A percentile compares a stretch with the other conserved stretches of the same genome.
Evolutionary conservation across 2,113 vertebrate species (phyloP).

Genomic region (Callorhinus ursinus): DNA sequence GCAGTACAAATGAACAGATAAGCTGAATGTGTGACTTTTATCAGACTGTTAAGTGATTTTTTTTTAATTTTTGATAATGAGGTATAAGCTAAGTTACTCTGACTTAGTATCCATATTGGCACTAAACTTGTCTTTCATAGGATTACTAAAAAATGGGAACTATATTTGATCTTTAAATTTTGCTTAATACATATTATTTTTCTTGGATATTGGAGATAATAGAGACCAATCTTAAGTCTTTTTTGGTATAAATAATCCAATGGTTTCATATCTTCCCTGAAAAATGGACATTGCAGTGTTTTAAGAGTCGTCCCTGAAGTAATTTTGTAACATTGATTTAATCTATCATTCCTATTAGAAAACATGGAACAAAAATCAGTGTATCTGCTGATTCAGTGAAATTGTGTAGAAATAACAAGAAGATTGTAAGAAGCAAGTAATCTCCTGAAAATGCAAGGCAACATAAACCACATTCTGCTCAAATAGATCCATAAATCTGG

Average conservation of each 20-base stretch:
- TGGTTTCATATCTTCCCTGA: neutral
- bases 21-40: neutral
- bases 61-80: neutral
- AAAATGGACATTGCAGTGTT: neutral
- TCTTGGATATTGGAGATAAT: neutral
- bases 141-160: neutral
- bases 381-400: slow-evolving; percentile 47
- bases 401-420: slow-evolving; percentile 45
- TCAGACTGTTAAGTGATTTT: neutral
- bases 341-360: slow-evolving; percentile 54
- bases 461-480: neutral
- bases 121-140: neutral
- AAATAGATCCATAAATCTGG: slow-evolving; percentile 60
- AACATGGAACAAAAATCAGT: slow-evolving; percentile 49
- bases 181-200: neutral
- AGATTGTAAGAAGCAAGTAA: slow-evolving; percentile 23
- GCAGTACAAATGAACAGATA: neutral
- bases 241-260: neutral
- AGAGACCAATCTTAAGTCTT: neutral
- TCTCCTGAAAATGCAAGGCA: slow-evolving; percentile 31
- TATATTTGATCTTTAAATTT: neutral
- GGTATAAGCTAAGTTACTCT: neutral
- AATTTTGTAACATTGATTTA: slow-evolving; percentile 57
- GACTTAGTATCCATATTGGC: neutral
- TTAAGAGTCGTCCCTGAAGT: slow-evolving; percentile 2